Evolutionary conservation across 2,797 vertebrate species (phyloP).

Genomic region (Enteromius thamalakanensis): DNA sequence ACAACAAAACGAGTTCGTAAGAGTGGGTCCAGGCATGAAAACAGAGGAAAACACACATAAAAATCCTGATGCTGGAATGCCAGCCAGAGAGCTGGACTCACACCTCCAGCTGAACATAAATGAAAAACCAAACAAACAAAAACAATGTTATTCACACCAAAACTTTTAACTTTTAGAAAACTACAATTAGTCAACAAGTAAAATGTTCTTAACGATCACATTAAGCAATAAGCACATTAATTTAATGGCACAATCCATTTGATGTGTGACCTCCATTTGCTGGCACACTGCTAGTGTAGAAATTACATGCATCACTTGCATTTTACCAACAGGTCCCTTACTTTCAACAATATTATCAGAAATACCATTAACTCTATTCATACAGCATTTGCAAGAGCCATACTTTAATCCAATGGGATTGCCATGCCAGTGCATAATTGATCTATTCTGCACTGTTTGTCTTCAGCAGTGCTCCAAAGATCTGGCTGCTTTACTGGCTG

Average conservation of each 20-base stretch:
- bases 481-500: conserved; percentile 39
- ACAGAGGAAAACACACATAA: too few relatives aligned
- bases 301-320: background rate
- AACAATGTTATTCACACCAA: background rate
- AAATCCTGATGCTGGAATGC: too few relatives aligned
- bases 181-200: background rate
- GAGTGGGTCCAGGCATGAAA: too few relatives aligned
- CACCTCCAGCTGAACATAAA: background rate
- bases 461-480: conserved; percentile 65
- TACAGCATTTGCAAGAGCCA: conserved; percentile 50
- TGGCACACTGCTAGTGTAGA: background rate
- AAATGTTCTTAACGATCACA: background rate
- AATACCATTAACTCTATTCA: background rate
- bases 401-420: conserved; percentile 59
- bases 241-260: too few relatives aligned
- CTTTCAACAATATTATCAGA: background rate
- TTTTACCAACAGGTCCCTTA: background rate
- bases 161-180: background rate
- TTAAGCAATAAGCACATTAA: too few relatives aligned
- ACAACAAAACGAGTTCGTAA: too few relatives aligned
- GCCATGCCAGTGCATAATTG: conserved; percentile 61
- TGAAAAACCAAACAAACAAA: background rate
- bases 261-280: background rate
- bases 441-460: conserved; percentile 66
- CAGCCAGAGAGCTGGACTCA: too few relatives aligned